Evolutionary conservation across 2,888 invertebrate genomes (phyloP).

Genomic region (Amitus sp.): DNA sequence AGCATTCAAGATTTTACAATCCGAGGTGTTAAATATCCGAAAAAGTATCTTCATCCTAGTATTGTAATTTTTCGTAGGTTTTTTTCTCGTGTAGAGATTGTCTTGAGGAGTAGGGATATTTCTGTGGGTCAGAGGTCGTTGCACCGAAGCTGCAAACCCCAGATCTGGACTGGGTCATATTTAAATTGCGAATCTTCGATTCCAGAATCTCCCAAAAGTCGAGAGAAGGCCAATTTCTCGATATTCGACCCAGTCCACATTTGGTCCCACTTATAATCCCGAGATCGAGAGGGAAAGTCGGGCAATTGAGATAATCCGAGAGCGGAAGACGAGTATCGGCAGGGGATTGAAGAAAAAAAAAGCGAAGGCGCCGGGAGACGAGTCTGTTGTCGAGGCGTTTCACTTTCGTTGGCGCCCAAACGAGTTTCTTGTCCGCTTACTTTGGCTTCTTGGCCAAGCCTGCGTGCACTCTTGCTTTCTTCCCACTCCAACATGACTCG

Average conservation of each 20-base stretch:
- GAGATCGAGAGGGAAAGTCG: slow-evolving; percentile 31
- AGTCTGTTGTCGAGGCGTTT: slow-evolving; percentile 47
- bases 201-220: no score
- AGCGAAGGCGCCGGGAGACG: slow-evolving; percentile 7
- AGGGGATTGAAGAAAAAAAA: slow-evolving; percentile 11
- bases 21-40: no score
- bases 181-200: no score
- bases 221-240: no score
- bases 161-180: slow-evolving; percentile 1
- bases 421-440: slow-evolving; percentile 47
- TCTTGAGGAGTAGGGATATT: no score
- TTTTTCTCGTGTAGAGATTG: no score
- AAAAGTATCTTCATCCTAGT: no score
- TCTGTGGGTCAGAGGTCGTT: slow-evolving; percentile 63
- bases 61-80: no score
- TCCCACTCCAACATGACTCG: slow-evolving; percentile 45
- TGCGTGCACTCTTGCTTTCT: slow-evolving; percentile 61
- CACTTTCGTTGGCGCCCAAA: slow-evolving; percentile 62
- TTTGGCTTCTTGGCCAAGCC: slow-evolving; percentile 51
- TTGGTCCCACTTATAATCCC: no score
- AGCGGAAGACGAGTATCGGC: slow-evolving; percentile 28
- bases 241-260: no score
- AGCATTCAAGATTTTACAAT: no score
- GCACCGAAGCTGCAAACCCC: slow-evolving; percentile 46
- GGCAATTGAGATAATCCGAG: slow-evolving; percentile 33